Evolutionary conservation across 2,888 invertebrate species (phyloP), one percentile per base, ranked within the genome.

Genomic region (Hemithea aestivaria): DNA sequence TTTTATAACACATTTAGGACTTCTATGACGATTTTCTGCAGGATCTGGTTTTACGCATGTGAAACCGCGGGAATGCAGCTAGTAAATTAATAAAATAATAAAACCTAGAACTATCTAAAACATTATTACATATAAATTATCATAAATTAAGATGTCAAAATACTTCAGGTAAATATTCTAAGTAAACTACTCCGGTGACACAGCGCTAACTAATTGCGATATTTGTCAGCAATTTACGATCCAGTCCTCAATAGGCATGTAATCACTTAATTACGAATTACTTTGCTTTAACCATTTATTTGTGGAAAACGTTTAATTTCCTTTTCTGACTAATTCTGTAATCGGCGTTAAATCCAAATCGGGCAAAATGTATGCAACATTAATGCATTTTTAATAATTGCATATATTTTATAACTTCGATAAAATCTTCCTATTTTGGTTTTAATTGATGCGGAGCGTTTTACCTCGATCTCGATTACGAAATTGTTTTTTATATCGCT

Each of bases 371-470:
- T 37, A 32, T 39, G 38, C 36, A 41, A 35, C 26, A 11, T 30
- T 40, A 47, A 51, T 43, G 36, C 34, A 36, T 42, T 42, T 43
- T 45, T 40, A 36, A 48, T 37, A 40, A 42, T 45, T 8, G 30
- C 24, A 23, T 27, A 5, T 10, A 7, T 5, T n/a, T 16, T 37
- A 24, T 32, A 38, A 39, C 37, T 47, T 45, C 21, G 47, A 47
- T 52, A 47, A 49, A 49, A 47, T 37, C 45, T 41, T 45, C 49
- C 52, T 23, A 36, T 39, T 52, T 45, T 40, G 52, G 49, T 29
- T 40, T 39, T 32, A 32, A 33, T 34, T 34, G 21, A 35, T 37
- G 35, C 26, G 30, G 10, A 12, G 28, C 40, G 34, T 45, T 51
- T 51, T 33, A 52, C 52, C 49, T 50, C 45, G 52, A 42, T 46